Percentiles rank a stretch among this genome's conserved stretches.
These are phyloP conservation scores for Apotomis turbidana DNA, from an alignment of 2,888 invertebrate species.

Conservation along the genomic window DNA sequence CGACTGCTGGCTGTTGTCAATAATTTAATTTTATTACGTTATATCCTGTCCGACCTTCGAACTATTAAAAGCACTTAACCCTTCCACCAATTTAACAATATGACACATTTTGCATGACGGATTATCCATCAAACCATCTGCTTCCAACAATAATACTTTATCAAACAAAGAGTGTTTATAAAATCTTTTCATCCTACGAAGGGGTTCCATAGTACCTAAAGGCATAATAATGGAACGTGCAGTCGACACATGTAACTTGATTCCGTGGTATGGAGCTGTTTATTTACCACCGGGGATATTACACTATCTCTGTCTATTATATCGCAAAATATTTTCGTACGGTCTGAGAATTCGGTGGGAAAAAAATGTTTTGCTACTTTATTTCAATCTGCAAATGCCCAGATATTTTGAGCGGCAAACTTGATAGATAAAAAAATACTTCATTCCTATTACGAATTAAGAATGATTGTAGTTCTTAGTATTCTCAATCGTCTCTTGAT, in stretches of 20 bases:
- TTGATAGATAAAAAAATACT: too few species aligned
- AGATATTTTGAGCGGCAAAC: background rate
- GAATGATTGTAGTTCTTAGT: too few species aligned
- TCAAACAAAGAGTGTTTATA: conserved; percentile 39
- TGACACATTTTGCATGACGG: conserved; percentile 40
- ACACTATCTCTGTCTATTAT: conserved; percentile 65
- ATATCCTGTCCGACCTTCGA: background rate
- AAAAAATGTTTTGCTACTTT: conserved; percentile 6
- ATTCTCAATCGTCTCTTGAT: too few species aligned
- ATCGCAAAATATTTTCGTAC: conserved; percentile 55
- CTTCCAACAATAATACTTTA: conserved; percentile 36
- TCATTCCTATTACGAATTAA: too few species aligned
- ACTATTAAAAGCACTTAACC: conserved; percentile 17
- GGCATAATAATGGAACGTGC: conserved; percentile 42
- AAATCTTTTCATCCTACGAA: conserved; percentile 36
- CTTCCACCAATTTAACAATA: conserved; percentile 13
- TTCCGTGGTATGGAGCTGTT: conserved; percentile 66
- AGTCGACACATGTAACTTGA: conserved; percentile 67
- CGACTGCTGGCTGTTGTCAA: background rate
- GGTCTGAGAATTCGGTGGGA: conserved; percentile 46
- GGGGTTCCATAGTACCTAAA: conserved; percentile 38
- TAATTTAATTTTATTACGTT: background rate
- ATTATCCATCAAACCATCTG: conserved; percentile 39
- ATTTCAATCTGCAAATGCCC: background rate
- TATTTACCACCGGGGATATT: conserved; percentile 61